These are phyloP conservation scores for Andrena bucephala DNA, from an alignment of 2,888 invertebrate genomes.

Conservation along the genomic window DNA sequence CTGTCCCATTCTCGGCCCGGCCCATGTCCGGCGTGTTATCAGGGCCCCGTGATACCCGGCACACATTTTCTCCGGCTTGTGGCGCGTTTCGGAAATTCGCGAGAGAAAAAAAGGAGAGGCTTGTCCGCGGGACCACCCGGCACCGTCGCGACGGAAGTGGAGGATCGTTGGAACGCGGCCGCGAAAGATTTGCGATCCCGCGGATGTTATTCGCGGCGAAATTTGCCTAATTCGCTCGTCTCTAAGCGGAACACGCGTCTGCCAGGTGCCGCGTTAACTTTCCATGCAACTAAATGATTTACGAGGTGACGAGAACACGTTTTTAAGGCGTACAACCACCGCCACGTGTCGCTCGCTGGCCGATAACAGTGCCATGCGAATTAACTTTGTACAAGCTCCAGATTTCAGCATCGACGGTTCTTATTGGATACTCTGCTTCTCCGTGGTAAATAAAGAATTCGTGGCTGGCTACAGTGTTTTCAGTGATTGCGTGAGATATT, in stretches of 20 bases:
- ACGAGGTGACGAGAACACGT: conserved; percentile 6
- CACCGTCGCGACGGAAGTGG: conserved; percentile 44
- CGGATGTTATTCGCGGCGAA: conserved; percentile 8
- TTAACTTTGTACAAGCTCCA: not conserved
- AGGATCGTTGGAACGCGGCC: not conserved
- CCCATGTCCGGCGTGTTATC: conserved; percentile 41
- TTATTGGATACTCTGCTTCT: no score
- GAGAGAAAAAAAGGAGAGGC: not conserved
- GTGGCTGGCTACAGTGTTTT: no score
- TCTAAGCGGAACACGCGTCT: conserved; percentile 37
- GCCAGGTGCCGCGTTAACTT: conserved; percentile 16
- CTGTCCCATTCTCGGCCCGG: conserved; percentile 35
- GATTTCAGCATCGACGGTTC: no score
- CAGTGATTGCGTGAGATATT: no score
- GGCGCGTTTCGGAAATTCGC: conserved; percentile 47
- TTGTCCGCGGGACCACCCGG: conserved; percentile 49
- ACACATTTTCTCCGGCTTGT: conserved; percentile 22
- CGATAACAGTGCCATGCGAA: not conserved
- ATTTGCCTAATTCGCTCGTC: conserved; percentile 62
- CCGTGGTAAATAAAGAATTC: no score
- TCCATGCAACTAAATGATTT: conserved; percentile 31
- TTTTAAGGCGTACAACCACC: not conserved
- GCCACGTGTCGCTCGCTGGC: not conserved
- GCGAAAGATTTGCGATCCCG: conserved; percentile 31
- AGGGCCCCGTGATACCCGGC: conserved; percentile 16